phyloP scores from a whole-genome alignment of 2,888 invertebrate genomes.

The Hemicrepidius hirtus region DNA sequence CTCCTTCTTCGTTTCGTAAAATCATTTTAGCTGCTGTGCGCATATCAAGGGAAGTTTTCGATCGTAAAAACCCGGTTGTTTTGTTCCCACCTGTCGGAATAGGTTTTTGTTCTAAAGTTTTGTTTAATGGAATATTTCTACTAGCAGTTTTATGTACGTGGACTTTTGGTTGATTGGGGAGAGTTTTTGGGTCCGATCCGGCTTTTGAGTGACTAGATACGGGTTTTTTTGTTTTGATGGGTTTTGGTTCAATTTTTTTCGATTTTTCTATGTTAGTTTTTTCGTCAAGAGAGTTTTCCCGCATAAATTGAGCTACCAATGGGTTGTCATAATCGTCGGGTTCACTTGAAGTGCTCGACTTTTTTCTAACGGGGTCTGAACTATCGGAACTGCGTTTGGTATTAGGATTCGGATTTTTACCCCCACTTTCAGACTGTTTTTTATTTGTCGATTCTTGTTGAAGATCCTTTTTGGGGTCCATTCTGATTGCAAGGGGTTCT shows the following conservation, averaged over 20 bases:
- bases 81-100: conserved; percentile 15
- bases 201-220: conserved; percentile 20
- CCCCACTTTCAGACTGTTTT: no score
- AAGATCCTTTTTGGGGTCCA: no score
- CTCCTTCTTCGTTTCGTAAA: conserved; percentile 73
- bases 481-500: no score
- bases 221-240: conserved; percentile 18
- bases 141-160: conserved; percentile 34
- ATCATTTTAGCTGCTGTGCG: conserved; percentile 63
- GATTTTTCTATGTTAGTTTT: conserved; percentile 38
- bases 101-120: conserved; percentile 34
- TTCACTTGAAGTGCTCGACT: conserved; percentile 7
- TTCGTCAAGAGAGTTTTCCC: conserved; percentile 64
- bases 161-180: conserved; percentile 15
- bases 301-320: conserved; percentile 66
- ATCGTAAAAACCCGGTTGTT: conserved; percentile 67
- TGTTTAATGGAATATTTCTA: conserved; percentile 32
- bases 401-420: conserved; percentile 1
- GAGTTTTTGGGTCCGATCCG: neutral
- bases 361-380: conserved; percentile 4
- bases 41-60: conserved; percentile 69
- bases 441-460: conserved; percentile 3
- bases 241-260: conserved; percentile 26
- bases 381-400: neutral
- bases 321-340: conserved; percentile 60